Conservation (phyloP, 1,140 invertebrate species). For the Lasaia peninsularis region DNA sequence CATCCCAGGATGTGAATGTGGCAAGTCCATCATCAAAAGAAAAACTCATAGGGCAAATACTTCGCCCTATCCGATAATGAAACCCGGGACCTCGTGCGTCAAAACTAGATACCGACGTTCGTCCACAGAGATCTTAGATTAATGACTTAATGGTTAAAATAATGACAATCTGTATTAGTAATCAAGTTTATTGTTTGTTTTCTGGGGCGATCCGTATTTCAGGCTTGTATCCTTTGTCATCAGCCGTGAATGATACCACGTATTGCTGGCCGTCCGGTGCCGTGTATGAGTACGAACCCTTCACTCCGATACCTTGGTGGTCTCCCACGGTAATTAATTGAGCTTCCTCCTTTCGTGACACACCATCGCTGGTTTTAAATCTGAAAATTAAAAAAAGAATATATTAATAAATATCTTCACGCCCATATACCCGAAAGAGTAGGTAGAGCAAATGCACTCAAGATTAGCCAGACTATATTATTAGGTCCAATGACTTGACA, state of each 20-base stretch:
- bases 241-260: constrained; percentile 80
- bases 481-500: too few species aligned
- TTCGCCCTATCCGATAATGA: too few species aligned
- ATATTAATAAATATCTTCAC: background rate
- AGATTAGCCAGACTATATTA: too few species aligned
- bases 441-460: too few species aligned
- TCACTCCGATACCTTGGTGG: constrained; percentile 80
- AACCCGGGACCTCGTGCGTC: too few species aligned
- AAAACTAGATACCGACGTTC: too few species aligned
- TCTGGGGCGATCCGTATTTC: constrained; percentile 36
- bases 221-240: constrained; percentile 79
- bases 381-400: constrained; percentile 35
- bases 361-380: constrained; percentile 72
- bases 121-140: too few species aligned
- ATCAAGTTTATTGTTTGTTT: constrained; percentile 37
- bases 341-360: constrained; percentile 64
- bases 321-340: constrained; percentile 73
- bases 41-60: too few species aligned
- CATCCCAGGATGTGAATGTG: too few species aligned
- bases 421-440: too few species aligned
- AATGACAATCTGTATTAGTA: background rate
- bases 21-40: too few species aligned
- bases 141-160: background rate
- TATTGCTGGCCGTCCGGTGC: constrained; percentile 85
- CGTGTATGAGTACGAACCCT: constrained; percentile 79